Conservation (phyloP, 2,888 invertebrate genomes). For the Geotrupes spiniger region DNA sequence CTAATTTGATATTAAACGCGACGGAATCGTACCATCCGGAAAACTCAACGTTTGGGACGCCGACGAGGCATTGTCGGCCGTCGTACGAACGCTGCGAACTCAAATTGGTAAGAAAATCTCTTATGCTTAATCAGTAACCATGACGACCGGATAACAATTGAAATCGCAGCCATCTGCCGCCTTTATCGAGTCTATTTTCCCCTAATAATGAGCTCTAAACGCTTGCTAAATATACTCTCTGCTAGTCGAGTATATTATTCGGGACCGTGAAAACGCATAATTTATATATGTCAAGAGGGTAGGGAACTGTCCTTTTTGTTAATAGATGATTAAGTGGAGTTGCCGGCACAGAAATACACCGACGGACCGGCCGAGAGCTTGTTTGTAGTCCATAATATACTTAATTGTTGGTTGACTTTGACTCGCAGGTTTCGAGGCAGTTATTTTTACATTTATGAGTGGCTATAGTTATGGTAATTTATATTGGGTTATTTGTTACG, state of each 20-base stretch:
- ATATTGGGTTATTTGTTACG: too few relatives aligned
- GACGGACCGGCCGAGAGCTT: constrained; percentile 34
- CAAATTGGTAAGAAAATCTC: constrained; percentile 36
- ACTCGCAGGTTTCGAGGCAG: neutral
- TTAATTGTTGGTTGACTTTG: constrained; percentile 39
- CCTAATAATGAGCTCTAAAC: constrained; percentile 46
- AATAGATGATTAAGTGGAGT: constrained; percentile 42
- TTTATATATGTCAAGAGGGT: constrained; percentile 44
- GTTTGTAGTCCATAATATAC: constrained; percentile 47
- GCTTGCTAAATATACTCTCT: constrained; percentile 48
- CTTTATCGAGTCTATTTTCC: constrained; percentile 41
- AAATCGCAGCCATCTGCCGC: constrained; percentile 48
- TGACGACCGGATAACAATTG: constrained; percentile 48
- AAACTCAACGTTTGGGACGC: constrained; percentile 27
- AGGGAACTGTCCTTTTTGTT: constrained; percentile 39
- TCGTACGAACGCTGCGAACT: constrained; percentile 30
- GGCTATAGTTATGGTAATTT: constrained; percentile 7
- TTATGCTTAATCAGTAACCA: constrained; percentile 47
- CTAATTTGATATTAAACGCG: constrained; percentile 51
- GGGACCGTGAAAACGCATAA: constrained; percentile 46
- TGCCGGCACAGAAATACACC: constrained; percentile 33
- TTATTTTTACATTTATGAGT: constrained; percentile 6
- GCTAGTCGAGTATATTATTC: constrained; percentile 42
- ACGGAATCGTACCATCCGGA: constrained; percentile 35
- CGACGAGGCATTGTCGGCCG: constrained; percentile 13